A percentile compares a stretch with the other conserved stretches of the same genome.
phyloP scores from a whole-genome alignment of 2,888 invertebrate species.

The Spicauda simplicius region DNA sequence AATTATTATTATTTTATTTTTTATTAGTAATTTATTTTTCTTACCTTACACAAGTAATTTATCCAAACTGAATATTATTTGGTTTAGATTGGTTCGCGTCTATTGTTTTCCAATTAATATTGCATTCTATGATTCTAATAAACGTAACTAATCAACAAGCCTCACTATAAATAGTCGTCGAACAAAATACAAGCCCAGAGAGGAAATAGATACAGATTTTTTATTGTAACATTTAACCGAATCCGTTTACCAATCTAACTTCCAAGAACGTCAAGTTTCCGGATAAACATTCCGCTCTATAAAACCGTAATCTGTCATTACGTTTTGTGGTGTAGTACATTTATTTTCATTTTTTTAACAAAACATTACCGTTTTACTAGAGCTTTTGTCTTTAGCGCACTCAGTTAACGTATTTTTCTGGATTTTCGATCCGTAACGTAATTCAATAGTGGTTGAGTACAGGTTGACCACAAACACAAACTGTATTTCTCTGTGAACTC shows the following conservation, averaged over 20 bases:
- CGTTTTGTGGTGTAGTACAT: constrained; percentile 20
- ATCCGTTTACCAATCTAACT: neutral
- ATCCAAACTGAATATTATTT: too few relatives aligned
- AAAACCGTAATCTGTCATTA: constrained; percentile 13
- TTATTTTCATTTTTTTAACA: constrained; percentile 14
- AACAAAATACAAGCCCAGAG: too few relatives aligned
- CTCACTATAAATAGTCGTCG: too few relatives aligned
- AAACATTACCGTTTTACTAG: constrained; percentile 29
- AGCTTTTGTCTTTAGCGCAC: constrained; percentile 54
- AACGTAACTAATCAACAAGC: too few relatives aligned
- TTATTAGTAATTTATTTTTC: too few relatives aligned
- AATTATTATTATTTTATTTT: too few relatives aligned
- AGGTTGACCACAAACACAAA: constrained; percentile 50
- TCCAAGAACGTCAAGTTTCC: constrained; percentile 5
- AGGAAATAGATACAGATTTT: too few relatives aligned
- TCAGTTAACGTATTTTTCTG: constrained; percentile 49
- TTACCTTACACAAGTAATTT: too few relatives aligned
- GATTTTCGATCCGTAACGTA: constrained; percentile 53
- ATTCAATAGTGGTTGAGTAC: constrained; percentile 53
- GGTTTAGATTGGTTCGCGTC: too few relatives aligned
- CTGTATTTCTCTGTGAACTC: constrained; percentile 54
- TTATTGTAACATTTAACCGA: neutral
- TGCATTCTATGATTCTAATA: too few relatives aligned
- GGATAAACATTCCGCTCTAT: constrained; percentile 20
- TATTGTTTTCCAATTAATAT: too few relatives aligned